Conservation (phyloP, 1,140 invertebrate species). For the Cecropterus lyciades region DNA sequence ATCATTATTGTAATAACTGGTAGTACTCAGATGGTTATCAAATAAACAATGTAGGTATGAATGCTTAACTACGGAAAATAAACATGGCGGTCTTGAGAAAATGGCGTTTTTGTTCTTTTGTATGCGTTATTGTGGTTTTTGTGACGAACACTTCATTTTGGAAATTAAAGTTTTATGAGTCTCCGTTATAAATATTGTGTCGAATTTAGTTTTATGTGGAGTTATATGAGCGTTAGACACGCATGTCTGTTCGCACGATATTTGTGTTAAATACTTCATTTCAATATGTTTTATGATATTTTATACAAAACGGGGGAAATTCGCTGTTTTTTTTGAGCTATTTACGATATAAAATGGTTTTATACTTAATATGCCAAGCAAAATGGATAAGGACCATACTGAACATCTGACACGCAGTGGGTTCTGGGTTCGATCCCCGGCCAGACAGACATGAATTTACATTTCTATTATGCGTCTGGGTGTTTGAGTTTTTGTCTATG, state of each 20-base stretch:
- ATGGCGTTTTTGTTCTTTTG: conserved; percentile 42
- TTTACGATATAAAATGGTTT: no score
- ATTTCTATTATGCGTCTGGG: no score
- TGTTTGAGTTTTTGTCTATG: no score
- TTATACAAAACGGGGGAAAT: no score
- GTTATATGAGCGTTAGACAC: conserved; percentile 8
- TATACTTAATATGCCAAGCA: no score
- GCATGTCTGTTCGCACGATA: background rate
- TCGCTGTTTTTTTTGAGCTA: no score
- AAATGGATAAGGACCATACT: no score
- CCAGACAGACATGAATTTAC: no score
- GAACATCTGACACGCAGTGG: no score
- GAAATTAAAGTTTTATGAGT: conserved; percentile 35
- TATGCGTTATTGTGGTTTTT: conserved; percentile 30
- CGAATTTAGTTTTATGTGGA: conserved; percentile 24
- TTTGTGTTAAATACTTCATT: no score
- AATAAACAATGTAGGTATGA: conserved; percentile 52
- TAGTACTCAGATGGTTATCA: conserved; percentile 54
- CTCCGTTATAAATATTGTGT: conserved; percentile 25
- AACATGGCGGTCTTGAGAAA: conserved; percentile 43
- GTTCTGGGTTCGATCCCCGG: no score
- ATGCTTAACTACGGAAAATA: conserved; percentile 37
- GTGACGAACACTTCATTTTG: conserved; percentile 22
- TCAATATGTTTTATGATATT: no score
- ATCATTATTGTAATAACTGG: conserved; percentile 20